A percentile compares a stretch with the other conserved stretches of the same genome.
Conservation (phyloP, 1,140 invertebrate species). For the Pentalonia nigronervosa region DNA sequence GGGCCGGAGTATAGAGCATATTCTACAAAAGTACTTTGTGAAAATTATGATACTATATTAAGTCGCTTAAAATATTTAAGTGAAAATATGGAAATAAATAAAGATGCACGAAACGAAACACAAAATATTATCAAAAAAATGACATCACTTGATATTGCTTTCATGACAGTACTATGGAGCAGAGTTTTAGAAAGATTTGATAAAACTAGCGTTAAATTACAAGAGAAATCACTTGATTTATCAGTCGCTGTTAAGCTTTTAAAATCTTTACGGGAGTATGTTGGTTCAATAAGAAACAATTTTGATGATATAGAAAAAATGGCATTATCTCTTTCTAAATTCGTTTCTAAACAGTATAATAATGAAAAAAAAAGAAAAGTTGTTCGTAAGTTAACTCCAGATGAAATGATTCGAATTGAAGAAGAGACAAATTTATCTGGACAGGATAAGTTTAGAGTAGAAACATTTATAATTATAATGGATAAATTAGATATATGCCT, state of each 20-base stretch:
- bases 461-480: constrained; percentile 32
- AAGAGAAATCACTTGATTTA: constrained; percentile 35
- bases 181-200: constrained; percentile 34
- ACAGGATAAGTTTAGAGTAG: constrained; percentile 15
- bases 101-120: not conserved
- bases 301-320: constrained; percentile 15
- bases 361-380: constrained; percentile 20
- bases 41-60: constrained; percentile 13
- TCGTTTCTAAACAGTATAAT: not conserved
- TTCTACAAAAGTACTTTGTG: constrained; percentile 9
- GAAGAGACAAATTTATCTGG: constrained; percentile 14
- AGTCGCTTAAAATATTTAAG: constrained; percentile 26
- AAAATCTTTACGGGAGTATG: constrained; percentile 11
- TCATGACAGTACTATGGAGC: not conserved
- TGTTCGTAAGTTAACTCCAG: constrained; percentile 23
- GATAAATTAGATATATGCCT: too few species aligned
- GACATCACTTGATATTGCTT: constrained; percentile 22
- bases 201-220: too few species aligned
- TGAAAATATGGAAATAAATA: constrained; percentile 28
- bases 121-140: constrained; percentile 28
- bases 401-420: constrained; percentile 30
- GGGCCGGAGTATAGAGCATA: too few species aligned
- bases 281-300: too few species aligned
- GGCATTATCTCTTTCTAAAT: constrained; percentile 29
- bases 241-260: constrained; percentile 18